Evolutionary conservation across 2,797 vertebrate species (phyloP).

Genomic region (Danio tinwini): DNA sequence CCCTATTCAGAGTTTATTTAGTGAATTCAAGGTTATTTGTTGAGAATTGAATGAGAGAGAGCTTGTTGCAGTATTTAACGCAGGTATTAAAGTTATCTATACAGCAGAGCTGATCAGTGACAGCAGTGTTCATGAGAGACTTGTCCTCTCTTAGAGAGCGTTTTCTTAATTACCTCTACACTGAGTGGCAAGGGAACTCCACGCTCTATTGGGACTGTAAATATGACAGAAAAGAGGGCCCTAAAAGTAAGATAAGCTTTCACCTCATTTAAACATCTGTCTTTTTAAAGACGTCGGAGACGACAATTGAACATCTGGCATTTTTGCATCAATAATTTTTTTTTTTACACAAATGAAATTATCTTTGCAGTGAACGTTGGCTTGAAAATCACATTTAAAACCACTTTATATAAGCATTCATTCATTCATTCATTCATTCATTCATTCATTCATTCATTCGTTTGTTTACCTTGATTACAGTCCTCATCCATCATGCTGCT

Average conservation of each 20-base stretch:
- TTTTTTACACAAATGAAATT: background rate
- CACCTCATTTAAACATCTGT: slow-evolving; percentile 26
- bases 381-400: background rate
- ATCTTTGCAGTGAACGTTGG: background rate
- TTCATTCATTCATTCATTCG: too few species aligned
- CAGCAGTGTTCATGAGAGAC: background rate
- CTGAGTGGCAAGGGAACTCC: slow-evolving; percentile 40
- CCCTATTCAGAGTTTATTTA: background rate
- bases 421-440: too few species aligned
- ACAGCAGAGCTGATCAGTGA: background rate
- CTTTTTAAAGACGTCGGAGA: background rate
- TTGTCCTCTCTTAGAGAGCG: slow-evolving; percentile 8
- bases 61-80: background rate
- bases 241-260: slow-evolving; percentile 43
- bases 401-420: too few species aligned
- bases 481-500: too few species aligned
- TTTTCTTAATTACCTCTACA: slow-evolving; percentile 48
- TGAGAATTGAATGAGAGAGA: background rate
- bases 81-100: background rate
- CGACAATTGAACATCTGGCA: background rate
- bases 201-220: slow-evolving; percentile 10
- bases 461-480: too few species aligned
- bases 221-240: background rate
- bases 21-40: background rate
- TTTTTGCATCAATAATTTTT: background rate